Evolutionary conservation across 2,113 vertebrate species (phyloP).

Genomic region (Mionectes macconnelli): DNA sequence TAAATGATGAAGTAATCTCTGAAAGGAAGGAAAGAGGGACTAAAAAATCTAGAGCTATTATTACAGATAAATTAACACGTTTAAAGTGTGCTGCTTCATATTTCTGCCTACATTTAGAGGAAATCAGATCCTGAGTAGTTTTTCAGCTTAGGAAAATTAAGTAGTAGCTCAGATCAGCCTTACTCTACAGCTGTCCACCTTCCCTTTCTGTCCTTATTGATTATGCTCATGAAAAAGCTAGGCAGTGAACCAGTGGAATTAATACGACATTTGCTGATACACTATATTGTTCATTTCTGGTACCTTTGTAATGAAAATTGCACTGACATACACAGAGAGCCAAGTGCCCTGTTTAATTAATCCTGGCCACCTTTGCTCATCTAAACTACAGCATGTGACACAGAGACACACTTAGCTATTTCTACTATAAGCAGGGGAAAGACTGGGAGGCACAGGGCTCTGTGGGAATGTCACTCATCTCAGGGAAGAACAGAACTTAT

Average conservation of each 20-base stretch:
- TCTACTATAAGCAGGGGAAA: neutral
- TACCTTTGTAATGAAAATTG: neutral
- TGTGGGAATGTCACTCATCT: neutral
- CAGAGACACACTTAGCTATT: neutral
- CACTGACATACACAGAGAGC: neutral
- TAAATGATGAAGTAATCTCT: neutral
- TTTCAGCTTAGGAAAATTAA: neutral
- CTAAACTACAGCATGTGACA: neutral
- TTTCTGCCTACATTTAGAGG: neutral
- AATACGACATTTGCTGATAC: neutral
- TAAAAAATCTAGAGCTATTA: neutral
- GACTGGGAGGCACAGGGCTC: neutral
- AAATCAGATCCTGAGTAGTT: neutral
- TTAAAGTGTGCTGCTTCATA: neutral
- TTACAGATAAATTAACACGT: neutral
- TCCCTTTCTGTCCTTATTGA: neutral
- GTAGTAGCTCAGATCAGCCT: neutral
- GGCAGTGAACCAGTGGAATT: neutral
- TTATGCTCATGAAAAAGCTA: neutral
- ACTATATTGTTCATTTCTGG: neutral
- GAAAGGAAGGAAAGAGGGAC: neutral
- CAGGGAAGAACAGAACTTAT: neutral
- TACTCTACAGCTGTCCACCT: neutral
- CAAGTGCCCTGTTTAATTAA: neutral
- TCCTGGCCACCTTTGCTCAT: neutral